These are phyloP conservation scores for Stichopus chloronotus DNA, from an alignment of 35 echinoderm and acorn worm species.

Conservation along the genomic window DNA sequence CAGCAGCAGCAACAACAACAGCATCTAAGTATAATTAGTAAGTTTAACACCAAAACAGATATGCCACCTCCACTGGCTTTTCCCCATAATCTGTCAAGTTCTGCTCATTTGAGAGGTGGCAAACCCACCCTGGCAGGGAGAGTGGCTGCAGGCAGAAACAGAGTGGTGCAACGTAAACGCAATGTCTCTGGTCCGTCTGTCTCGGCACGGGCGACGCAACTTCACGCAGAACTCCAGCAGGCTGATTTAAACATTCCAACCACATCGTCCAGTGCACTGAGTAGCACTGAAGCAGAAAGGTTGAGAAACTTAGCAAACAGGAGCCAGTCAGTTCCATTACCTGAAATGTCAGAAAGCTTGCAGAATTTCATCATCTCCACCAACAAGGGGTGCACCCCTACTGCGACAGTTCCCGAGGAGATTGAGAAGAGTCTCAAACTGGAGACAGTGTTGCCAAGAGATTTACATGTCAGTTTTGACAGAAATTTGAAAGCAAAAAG, in stretches of 20 bases:
- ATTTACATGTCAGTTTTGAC: neutral
- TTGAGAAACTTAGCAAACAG: constrained; percentile 38
- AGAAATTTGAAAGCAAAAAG: constrained; percentile 9
- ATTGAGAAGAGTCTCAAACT: constrained; percentile 41
- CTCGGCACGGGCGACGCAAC: constrained; percentile 9
- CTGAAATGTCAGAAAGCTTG: constrained; percentile 44
- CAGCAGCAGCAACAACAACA: neutral
- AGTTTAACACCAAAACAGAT: constrained; percentile 42
- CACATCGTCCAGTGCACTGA: neutral
- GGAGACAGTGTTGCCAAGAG: neutral
- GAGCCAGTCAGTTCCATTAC: constrained; percentile 47
- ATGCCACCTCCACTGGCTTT: constrained; percentile 51
- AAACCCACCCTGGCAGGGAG: constrained; percentile 24
- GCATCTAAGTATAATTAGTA: neutral
- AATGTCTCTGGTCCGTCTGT: constrained; percentile 48
- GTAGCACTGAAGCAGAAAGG: neutral
- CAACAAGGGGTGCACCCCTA: neutral
- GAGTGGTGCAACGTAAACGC: neutral
- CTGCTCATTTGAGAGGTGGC: neutral
- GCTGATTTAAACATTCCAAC: constrained; percentile 42
- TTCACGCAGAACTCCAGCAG: constrained; percentile 11
- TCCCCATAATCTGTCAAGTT: neutral
- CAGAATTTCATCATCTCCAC: constrained; percentile 49
- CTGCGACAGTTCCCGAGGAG: constrained; percentile 36
- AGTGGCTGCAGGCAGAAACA: neutral